Conservation (phyloP, 2,113 vertebrate genomes). For the human region DNA sequence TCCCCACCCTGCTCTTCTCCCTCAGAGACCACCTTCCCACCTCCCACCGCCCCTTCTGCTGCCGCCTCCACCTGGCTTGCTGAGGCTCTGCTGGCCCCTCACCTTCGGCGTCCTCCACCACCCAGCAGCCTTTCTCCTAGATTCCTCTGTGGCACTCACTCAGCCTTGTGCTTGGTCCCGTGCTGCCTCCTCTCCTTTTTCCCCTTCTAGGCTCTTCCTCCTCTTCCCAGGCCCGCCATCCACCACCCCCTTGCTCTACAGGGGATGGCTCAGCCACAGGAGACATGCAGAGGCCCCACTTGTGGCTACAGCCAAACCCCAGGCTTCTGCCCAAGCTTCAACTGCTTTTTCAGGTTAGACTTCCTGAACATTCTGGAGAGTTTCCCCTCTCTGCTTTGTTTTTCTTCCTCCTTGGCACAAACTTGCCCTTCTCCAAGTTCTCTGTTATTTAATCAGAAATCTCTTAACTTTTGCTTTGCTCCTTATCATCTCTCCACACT, state of each 20-base stretch:
- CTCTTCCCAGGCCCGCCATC: background rate
- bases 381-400: background rate
- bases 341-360: background rate
- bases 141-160: background rate
- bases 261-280: background rate
- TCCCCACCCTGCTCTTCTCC: background rate
- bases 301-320: background rate
- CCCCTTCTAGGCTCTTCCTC: background rate
- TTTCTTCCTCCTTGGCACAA: slow-evolving; percentile 10
- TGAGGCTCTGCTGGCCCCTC: background rate
- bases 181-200: background rate
- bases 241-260: background rate
- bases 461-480: background rate
- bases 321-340: background rate
- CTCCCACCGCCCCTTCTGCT: background rate
- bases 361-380: background rate
- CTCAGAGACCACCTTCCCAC: background rate
- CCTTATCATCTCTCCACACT: background rate
- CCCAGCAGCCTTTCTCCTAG: background rate
- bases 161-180: background rate
- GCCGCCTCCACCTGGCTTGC: background rate
- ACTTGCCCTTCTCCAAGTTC: background rate
- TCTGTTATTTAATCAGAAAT: slow-evolving; percentile 1
- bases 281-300: background rate
- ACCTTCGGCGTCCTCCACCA: background rate